Conservation (phyloP, 2,797 vertebrate species). For the Mormyrops boulengeri region DNA sequence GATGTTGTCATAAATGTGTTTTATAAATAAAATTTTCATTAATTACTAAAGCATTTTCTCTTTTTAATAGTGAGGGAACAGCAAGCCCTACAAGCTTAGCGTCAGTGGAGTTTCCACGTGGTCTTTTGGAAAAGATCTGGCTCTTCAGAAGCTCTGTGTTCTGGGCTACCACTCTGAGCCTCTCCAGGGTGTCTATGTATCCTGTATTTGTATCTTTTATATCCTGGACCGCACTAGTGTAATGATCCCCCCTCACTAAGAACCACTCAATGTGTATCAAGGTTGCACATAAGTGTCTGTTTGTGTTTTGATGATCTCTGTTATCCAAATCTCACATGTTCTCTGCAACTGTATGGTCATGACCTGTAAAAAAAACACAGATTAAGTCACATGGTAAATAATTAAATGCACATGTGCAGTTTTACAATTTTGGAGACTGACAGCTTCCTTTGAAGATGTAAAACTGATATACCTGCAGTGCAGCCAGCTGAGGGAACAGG, state of each 20-base stretch:
- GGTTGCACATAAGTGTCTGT: not conserved
- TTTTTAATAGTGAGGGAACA: not conserved
- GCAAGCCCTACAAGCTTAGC: not conserved
- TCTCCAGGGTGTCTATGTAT: not conserved
- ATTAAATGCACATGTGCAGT: not conserved
- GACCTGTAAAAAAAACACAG: not conserved
- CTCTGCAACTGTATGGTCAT: not conserved
- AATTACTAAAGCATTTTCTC: not conserved
- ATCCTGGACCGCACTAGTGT: not conserved
- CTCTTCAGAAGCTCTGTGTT: not conserved
- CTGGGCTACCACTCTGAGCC: not conserved
- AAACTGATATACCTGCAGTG: not conserved
- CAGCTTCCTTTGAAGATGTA: not conserved
- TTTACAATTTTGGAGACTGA: not conserved
- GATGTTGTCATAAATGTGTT: not conserved
- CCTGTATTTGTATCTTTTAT: not conserved
- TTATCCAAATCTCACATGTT: not conserved
- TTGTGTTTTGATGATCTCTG: not conserved
- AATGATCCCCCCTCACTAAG: not conserved
- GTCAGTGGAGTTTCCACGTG: not conserved
- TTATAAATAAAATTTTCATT: not conserved
- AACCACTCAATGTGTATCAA: not conserved
- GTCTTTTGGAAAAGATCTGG: not conserved
- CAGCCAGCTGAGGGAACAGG: not conserved
- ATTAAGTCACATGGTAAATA: not conserved